Conservation (phyloP, 2,113 vertebrate species). For the Aplodontia rufa region DNA sequence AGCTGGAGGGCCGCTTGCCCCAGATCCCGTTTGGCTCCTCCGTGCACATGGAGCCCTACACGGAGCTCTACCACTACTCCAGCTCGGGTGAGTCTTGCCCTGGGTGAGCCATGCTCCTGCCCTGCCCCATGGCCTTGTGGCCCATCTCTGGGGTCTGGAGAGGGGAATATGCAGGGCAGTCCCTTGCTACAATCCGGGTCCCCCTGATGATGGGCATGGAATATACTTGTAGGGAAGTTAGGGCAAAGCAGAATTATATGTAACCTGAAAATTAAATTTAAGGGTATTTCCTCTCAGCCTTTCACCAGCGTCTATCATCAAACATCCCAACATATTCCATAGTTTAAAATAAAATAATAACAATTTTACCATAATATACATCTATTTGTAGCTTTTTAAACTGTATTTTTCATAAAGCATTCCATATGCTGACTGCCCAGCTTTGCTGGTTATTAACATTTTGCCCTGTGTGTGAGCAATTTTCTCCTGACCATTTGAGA, state of each 20-base stretch:
- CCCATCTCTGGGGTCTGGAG: not conserved
- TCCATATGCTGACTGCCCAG: not conserved
- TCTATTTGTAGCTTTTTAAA: not conserved
- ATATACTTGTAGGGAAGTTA: not conserved
- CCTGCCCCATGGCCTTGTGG: accelerated
- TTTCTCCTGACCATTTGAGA: not conserved
- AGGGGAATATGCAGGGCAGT: too few relatives aligned
- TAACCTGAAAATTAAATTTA: not conserved
- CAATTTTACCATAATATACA: not conserved
- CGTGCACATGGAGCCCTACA: constrained; percentile 91
- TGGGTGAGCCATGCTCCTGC: accelerated
- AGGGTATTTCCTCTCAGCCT: not conserved
- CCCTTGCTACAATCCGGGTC: too few relatives aligned
- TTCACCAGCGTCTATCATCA: not conserved
- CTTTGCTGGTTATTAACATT: not conserved
- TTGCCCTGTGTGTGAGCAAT: not conserved
- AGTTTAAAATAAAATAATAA: not conserved
- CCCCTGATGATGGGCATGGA: not conserved
- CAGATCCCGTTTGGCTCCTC: constrained; percentile 84
- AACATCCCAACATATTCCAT: not conserved
- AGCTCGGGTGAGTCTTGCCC: constrained; percentile 83
- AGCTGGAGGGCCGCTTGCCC: constrained; percentile 91
- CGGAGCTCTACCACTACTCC: constrained; percentile 92
- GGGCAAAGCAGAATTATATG: not conserved
- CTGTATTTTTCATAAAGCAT: not conserved